Evolutionary conservation across 2,888 invertebrate genomes (phyloP).

Genomic region (Mellilla xanthometata): DNA sequence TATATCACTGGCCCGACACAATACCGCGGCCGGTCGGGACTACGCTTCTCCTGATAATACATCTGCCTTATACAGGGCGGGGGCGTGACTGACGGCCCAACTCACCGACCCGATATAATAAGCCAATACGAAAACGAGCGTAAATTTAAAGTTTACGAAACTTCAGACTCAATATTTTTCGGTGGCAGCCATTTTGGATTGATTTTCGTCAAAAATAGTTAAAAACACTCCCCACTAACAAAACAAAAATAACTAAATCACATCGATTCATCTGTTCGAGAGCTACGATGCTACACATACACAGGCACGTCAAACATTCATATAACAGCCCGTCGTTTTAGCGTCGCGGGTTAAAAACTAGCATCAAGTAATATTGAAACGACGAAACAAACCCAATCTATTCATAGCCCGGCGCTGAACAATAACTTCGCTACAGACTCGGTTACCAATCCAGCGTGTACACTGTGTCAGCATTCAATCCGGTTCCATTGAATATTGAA

Average conservation of each 20-base stretch:
- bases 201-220: too few species aligned
- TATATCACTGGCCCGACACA: conserved; percentile 34
- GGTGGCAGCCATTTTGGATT: too few species aligned
- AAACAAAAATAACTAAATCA: too few species aligned
- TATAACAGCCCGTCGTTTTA: too few species aligned
- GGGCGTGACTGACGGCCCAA: conserved; percentile 24
- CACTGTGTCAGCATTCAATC: conserved; percentile 7
- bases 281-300: too few species aligned
- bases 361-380: conserved; percentile 22
- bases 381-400: conserved; percentile 20
- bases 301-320: too few species aligned
- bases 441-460: not conserved
- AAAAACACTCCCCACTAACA: too few species aligned
- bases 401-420: not conserved
- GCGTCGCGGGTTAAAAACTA: too few species aligned
- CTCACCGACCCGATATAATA: conserved; percentile 3
- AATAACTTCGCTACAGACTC: not conserved
- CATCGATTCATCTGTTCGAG: too few species aligned
- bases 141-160: too few species aligned
- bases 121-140: conserved; percentile 22
- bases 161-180: too few species aligned
- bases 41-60: conserved; percentile 31
- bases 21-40: conserved; percentile 29
- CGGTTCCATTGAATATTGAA: conserved; percentile 22
- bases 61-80: conserved; percentile 21